Evolutionary conservation across 2,888 invertebrate genomes (phyloP), one percentile per base, ranked within the genome.

Genomic region (Steinernema carpocapsae): DNA sequence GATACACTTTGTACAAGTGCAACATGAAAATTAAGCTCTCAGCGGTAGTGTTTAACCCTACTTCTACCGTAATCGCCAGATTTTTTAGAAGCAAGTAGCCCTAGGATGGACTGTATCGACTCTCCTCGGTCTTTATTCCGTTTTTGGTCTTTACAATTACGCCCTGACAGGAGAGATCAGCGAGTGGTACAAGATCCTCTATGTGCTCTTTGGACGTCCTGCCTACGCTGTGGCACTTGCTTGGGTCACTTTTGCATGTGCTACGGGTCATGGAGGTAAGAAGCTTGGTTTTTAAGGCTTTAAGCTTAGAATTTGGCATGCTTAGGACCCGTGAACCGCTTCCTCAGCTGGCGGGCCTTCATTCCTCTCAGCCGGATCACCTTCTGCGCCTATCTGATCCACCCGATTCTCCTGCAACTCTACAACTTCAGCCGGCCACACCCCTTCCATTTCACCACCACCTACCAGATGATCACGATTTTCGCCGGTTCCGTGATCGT

Each of bases 281-380:
- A 0, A n/a, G n/a, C 24, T n/a, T 24, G 22, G 45, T n/a, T 29
- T 24, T 70, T 70, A 75, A 70, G 74, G 46, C 71, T 17, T 51
- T 51, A 71, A 24, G n/a, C n/a, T n/a, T n/a, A n/a, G n/a, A n/a
- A n/a, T n/a, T 48, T 10, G 71, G 7, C 14, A 17, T 42, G 81
- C 83, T 75, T 56, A 80, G 87, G 83, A 7, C 79, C 79, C 0
- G 90, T 95, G 72, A 93, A 94, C 89, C 91, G 91, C 0, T 89
- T 94, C 71, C 91, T 97, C 56, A 93, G 94, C 0, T 93, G 93
- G 89, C 91, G 92, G 73, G 92, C 93, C 0, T 91, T 95, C 83
- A 91, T 94, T 84, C 96, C 97, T 0, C 90, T 97, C 71, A 94
- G 94, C 84, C 91, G 95, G 73, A 91, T 97, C 78, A 94, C 96